phyloP scores from a whole-genome alignment of 2,888 invertebrate species.

The Campaea margaritaria region DNA sequence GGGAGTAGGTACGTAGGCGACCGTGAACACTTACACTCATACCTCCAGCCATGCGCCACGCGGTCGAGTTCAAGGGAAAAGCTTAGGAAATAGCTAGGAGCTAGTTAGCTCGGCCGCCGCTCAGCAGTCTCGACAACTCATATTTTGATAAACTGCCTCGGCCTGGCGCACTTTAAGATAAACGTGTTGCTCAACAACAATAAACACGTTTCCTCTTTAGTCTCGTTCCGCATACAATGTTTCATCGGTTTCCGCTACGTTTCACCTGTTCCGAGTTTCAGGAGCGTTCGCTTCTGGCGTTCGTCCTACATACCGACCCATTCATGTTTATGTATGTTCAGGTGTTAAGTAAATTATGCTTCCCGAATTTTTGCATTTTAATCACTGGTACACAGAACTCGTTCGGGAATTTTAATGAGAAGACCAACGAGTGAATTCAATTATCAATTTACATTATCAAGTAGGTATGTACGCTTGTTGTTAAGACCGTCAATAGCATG shows the following conservation, averaged over 20 bases:
- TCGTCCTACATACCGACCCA: constrained; percentile 41
- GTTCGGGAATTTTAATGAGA: constrained; percentile 39
- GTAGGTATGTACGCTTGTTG: constrained; percentile 34
- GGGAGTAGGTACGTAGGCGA: constrained; percentile 33
- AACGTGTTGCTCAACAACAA: constrained; percentile 37
- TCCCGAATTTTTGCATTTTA: constrained; percentile 44
- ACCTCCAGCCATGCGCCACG: constrained; percentile 33
- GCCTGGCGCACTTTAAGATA: constrained; percentile 23
- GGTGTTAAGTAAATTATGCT: constrained; percentile 37
- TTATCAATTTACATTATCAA: constrained; percentile 47
- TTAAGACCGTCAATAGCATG: constrained; percentile 64
- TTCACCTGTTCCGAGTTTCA: constrained; percentile 46
- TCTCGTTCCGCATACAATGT: constrained; percentile 43
- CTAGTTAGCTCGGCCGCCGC: constrained; percentile 13
- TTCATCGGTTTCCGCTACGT: constrained; percentile 43
- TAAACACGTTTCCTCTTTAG: constrained; percentile 35
- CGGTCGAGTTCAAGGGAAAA: constrained; percentile 62
- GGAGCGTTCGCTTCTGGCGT: constrained; percentile 38
- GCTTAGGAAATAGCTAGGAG: constrained; percentile 31
- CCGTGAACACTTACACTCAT: constrained; percentile 46
- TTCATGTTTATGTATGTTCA: constrained; percentile 40
- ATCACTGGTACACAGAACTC: constrained; percentile 34
- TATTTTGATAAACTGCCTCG: constrained; percentile 10
- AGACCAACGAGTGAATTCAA: constrained; percentile 36
- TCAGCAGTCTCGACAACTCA: constrained; percentile 17